Evolutionary conservation across 2,888 invertebrate species (phyloP).

Genomic region (Tanypteryx hageni): DNA sequence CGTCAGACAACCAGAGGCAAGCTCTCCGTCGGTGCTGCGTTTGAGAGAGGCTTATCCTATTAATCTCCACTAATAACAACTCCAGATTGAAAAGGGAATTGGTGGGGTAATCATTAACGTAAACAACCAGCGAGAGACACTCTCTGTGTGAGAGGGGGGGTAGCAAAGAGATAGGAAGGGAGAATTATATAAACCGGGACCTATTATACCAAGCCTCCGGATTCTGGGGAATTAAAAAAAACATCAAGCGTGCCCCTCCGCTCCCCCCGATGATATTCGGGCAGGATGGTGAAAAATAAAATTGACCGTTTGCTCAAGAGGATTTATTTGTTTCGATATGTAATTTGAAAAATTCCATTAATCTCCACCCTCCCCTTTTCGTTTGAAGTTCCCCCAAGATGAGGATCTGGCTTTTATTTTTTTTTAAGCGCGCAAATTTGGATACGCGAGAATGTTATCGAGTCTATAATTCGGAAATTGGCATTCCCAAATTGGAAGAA

Average conservation of each 20-base stretch:
- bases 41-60: conserved; percentile 47
- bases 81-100: conserved; percentile 62
- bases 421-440: not conserved
- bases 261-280: not conserved
- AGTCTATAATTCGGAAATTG: not conserved
- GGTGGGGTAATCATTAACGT: conserved; percentile 61
- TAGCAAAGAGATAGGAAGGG: not conserved
- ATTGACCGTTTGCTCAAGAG: not conserved
- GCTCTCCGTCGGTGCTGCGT: conserved; percentile 17
- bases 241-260: not conserved
- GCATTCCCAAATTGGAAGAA: not conserved
- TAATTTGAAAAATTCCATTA: conserved; percentile 29
- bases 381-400: conserved; percentile 13
- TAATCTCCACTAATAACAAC: conserved; percentile 61
- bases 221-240: not conserved
- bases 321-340: conserved; percentile 22
- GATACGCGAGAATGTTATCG: not conserved
- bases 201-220: conserved; percentile 4
- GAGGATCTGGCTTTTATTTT: not conserved
- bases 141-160: not conserved
- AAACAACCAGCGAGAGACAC: conserved; percentile 37
- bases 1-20: conserved; percentile 43
- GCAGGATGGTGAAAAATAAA: not conserved
- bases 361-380: not conserved
- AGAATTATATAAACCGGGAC: not conserved